phyloP scores from a whole-genome alignment of 2,113 vertebrate species.

The Brachyhypopomus gauderio region DNA sequence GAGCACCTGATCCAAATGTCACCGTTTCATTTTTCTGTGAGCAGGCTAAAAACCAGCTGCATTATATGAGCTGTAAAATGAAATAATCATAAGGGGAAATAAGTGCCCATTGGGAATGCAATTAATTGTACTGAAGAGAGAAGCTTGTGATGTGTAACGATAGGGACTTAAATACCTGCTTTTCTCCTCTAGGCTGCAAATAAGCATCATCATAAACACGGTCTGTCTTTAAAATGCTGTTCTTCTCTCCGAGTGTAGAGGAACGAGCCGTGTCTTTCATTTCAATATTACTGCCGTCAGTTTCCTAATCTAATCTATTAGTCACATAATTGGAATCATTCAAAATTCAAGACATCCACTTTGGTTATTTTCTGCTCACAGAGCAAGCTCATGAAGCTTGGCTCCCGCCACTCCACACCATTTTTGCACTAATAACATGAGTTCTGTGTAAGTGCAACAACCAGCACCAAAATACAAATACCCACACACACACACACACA shows the following conservation, averaged over 20 bases:
- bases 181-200: slow-evolving; percentile 33
- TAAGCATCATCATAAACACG: slow-evolving; percentile 13
- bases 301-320: slow-evolving; percentile 45
- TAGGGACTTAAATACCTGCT: slow-evolving; percentile 30
- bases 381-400: slow-evolving; percentile 51
- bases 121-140: slow-evolving; percentile 41
- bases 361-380: slow-evolving; percentile 53
- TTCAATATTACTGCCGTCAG: slow-evolving; percentile 7
- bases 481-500: not conserved
- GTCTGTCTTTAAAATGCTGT: not conserved
- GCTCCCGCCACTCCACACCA: slow-evolving; percentile 31
- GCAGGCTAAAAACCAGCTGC: slow-evolving; percentile 7
- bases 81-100: slow-evolving; percentile 45
- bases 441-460: not conserved
- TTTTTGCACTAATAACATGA: slow-evolving; percentile 37
- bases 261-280: slow-evolving; percentile 1
- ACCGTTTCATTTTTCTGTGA: slow-evolving; percentile 38
- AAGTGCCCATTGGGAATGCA: slow-evolving; percentile 35
- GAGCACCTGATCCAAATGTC: slow-evolving; percentile 46
- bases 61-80: slow-evolving; percentile 46
- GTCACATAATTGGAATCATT: slow-evolving; percentile 51
- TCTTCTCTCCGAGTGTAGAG: not conserved
- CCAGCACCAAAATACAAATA: not conserved
- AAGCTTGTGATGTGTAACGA: slow-evolving; percentile 29
- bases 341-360: slow-evolving; percentile 44